Evolutionary conservation across 30 jellyfish, hydroid and myxozoan genomes (phyloP).

Genomic region (Cassiopea xamachana): DNA sequence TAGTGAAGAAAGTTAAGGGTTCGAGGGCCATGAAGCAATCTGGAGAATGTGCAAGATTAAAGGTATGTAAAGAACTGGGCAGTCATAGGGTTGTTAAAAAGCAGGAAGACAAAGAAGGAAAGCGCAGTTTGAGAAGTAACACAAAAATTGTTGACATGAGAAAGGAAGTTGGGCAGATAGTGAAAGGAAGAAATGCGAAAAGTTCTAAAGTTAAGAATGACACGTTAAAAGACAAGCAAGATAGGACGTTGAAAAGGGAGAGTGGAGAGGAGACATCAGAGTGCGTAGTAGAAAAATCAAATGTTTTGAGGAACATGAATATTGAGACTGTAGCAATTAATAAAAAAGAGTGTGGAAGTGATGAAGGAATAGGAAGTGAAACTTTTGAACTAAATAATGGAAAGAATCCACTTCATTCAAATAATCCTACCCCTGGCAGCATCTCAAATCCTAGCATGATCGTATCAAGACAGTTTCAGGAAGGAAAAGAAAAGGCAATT

Average conservation of each 20-base stretch:
- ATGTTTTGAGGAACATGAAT: neutral
- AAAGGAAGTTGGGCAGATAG: neutral
- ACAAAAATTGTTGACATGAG: neutral
- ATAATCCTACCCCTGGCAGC: neutral
- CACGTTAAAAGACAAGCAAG: neutral
- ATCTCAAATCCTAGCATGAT: neutral
- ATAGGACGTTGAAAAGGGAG: neutral
- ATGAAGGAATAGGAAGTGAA: neutral
- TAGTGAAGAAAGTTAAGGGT: neutral
- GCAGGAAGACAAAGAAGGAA: neutral
- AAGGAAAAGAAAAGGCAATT: neutral
- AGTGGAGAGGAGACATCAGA: neutral
- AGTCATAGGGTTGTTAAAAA: neutral
- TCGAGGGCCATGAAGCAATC: neutral
- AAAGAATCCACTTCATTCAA: neutral
- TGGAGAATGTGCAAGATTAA: neutral
- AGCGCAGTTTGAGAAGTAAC: neutral
- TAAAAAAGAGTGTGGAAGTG: neutral
- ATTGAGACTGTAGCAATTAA: neutral
- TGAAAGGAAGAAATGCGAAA: neutral
- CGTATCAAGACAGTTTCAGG: neutral
- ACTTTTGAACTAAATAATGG: neutral
- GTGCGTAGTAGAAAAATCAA: neutral
- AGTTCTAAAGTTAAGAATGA: neutral
- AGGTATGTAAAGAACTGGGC: neutral